Conservation (phyloP, 1,140 invertebrate species). For the Drosophila teissieri region DNA sequence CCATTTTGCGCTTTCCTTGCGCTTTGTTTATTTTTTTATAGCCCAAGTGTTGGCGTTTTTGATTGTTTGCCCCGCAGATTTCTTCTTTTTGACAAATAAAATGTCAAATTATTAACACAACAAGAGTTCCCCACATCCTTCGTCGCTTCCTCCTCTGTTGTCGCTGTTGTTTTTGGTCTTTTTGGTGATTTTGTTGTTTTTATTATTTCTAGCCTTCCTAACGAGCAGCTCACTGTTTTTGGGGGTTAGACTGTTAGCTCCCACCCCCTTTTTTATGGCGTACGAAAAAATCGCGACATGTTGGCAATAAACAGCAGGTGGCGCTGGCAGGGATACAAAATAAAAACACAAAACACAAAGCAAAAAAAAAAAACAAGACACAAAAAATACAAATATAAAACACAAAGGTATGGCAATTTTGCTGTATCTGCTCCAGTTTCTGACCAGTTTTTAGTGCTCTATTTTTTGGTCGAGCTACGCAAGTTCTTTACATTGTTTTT, state of each 20-base stretch:
- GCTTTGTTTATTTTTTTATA: slow-evolving; percentile 16
- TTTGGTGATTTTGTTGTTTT: slow-evolving; percentile 7
- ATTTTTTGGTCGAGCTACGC: slow-evolving; percentile 8
- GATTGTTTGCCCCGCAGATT: slow-evolving; percentile 51
- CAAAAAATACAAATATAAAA: neutral
- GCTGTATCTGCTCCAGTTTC: slow-evolving; percentile 61
- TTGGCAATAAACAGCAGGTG: slow-evolving; percentile 82
- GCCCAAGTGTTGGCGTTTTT: slow-evolving; percentile 58
- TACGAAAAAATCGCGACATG: slow-evolving; percentile 70
- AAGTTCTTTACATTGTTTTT: slow-evolving; percentile 23
- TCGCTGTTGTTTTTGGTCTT: neutral
- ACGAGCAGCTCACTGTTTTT: slow-evolving; percentile 23
- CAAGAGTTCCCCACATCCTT: slow-evolving; percentile 18
- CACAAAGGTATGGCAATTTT: slow-evolving; percentile 9
- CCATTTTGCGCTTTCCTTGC: slow-evolving; percentile 26
- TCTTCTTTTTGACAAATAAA: slow-evolving; percentile 69
- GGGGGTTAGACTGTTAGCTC: slow-evolving; percentile 30
- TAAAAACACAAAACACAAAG: slow-evolving; percentile 8
- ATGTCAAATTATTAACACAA: slow-evolving; percentile 80
- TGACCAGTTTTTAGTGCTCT: slow-evolving; percentile 70
- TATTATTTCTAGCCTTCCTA: slow-evolving; percentile 10
- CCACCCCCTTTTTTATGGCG: slow-evolving; percentile 12
- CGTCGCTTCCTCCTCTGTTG: neutral
- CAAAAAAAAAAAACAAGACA: too few species aligned
- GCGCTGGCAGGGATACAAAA: slow-evolving; percentile 39